Conservation (phyloP, 2,113 vertebrate species). For the Pheucticus melanocephalus region DNA sequence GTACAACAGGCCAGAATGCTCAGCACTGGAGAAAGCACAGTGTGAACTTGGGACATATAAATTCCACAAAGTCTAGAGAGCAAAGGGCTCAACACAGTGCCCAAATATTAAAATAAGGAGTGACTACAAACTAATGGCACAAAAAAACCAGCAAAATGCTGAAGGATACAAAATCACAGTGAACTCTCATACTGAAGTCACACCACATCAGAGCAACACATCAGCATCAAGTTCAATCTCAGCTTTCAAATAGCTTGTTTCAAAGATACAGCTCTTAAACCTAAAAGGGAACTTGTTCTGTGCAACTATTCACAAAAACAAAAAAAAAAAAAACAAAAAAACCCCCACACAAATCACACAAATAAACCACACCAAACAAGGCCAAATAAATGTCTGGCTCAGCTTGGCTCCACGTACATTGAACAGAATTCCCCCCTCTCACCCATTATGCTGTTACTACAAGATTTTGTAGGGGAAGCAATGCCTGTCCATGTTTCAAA, state of each 20-base stretch:
- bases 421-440: not conserved
- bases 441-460: not conserved
- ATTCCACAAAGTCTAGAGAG: not conserved
- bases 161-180: not conserved
- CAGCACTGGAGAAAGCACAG: not conserved
- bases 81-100: not conserved
- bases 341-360: no score
- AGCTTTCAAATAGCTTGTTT: not conserved
- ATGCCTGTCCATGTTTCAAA: not conserved
- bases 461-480: not conserved
- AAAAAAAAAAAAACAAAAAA: no score
- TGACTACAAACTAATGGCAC: not conserved
- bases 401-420: not conserved
- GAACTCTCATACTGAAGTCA: not conserved
- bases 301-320: not conserved
- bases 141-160: not conserved
- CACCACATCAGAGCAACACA: not conserved
- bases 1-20: not conserved
- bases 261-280: not conserved
- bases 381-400: not conserved
- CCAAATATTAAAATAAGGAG: not conserved
- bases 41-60: not conserved
- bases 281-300: not conserved
- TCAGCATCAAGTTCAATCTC: not conserved
- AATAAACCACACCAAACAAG: not conserved